Conservation (phyloP, 2,888 invertebrate species). For the Rhogogaster chlorosoma region DNA sequence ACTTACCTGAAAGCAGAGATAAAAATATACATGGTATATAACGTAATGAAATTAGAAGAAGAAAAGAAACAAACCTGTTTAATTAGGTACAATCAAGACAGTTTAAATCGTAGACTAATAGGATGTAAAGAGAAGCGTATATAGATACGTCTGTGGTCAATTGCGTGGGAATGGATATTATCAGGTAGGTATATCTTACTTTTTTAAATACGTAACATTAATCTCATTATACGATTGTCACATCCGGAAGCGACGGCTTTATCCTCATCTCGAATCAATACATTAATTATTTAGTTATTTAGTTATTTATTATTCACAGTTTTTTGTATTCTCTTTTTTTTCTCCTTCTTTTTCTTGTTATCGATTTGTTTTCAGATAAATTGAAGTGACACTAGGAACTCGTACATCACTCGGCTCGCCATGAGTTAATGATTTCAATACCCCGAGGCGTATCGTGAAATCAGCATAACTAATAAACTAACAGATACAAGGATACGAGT, state of each 20-base stretch:
- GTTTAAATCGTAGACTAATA: constrained; percentile 34
- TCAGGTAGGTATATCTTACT: not conserved
- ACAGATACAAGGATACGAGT: constrained; percentile 20
- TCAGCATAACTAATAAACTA: constrained; percentile 43
- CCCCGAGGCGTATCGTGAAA: not conserved
- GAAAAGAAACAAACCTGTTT: constrained; percentile 21
- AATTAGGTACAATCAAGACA: constrained; percentile 41
- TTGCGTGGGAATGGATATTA: constrained; percentile 39
- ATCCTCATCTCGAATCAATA: not conserved
- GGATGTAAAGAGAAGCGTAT: constrained; percentile 26
- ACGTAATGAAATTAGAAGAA: not conserved
- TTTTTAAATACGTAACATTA: not conserved
- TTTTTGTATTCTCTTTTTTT: not conserved
- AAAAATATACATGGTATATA: not conserved
- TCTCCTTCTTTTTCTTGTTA: not conserved
- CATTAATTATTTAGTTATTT: not conserved
- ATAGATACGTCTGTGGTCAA: constrained; percentile 30
- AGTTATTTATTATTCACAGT: not conserved
- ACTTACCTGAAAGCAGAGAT: constrained; percentile 48
- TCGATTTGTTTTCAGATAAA: not conserved
- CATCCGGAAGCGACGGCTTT: not conserved
- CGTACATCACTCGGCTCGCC: constrained; percentile 19
- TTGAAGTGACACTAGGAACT: constrained; percentile 39
- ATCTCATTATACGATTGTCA: not conserved
- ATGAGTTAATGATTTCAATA: constrained; percentile 22